A percentile compares a stretch with the other conserved stretches of the same genome.
These are phyloP conservation scores for Alces alces DNA, from an alignment of 2,113 vertebrate genomes.

Conservation along the genomic window DNA sequence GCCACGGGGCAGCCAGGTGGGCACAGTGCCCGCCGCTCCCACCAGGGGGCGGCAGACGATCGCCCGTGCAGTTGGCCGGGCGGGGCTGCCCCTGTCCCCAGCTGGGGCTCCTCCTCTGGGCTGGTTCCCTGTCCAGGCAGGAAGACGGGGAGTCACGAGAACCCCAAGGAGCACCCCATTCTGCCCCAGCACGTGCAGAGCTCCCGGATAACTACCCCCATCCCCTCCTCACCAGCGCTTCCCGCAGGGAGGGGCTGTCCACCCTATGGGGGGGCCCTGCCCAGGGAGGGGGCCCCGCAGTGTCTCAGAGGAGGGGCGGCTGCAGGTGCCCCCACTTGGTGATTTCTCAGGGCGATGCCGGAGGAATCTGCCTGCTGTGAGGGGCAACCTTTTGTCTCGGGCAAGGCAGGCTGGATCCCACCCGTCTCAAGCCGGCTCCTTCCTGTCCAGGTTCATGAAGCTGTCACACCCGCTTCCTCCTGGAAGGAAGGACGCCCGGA, in stretches of 20 bases:
- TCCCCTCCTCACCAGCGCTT: background rate
- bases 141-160: background rate
- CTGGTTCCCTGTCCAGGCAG: background rate
- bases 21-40: background rate
- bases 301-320: fast-evolving
- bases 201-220: fast-evolving
- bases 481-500: background rate
- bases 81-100: fast-evolving
- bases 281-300: background rate
- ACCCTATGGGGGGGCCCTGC: fast-evolving
- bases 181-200: too few relatives aligned
- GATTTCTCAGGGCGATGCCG: background rate
- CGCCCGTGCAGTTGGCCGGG: fast-evolving
- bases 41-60: slow-evolving; percentile 71
- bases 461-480: background rate
- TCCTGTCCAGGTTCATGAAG: background rate
- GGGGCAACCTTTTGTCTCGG: background rate
- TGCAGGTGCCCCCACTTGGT: background rate
- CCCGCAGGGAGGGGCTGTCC: fast-evolving
- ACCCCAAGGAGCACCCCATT: background rate
- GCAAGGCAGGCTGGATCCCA: background rate
- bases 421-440: fast-evolving
- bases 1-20: fast-evolving
- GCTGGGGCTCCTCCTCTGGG: background rate
- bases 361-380: background rate